Base-by-base conservation (phyloP, 2,888 invertebrate genomes). In the Heliconius hortense region DNA sequence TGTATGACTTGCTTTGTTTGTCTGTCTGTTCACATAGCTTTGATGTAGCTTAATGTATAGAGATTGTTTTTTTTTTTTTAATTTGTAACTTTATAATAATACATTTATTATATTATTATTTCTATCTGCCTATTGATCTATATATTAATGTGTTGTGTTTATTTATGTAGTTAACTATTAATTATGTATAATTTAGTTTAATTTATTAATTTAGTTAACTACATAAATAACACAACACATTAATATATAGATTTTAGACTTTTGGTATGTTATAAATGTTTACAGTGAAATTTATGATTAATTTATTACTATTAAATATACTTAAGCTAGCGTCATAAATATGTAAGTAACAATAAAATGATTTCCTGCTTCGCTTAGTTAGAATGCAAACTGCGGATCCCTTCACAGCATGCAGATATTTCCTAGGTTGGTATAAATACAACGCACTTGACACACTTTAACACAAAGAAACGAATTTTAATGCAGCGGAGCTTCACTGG, bases 361-460 rank as follows among this genome's bases (percentile, higher is more conserved):
- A 70, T 69, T 74, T 74, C 74, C 63, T 74, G 63, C 43, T 70
- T 74, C 18, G 59, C 63, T 70, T 72, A 64, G 11, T 63, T 71
- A 66, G 56, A 72, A 71, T 59, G 66, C 66, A 56, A 72, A 64
- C 64, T 31, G 63, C 64, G 35, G 24, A 60, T 70, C 70, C 35
- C 56, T 31, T 63, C 63, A 56, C 35, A 21, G 69, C 26, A 74
- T 35, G 63, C 63, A 56, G 18, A 48, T 73, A 72, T 60, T 56
- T 69, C 39, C 63, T 35, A 68, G 24, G n/a, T 59, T 24, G 56
- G 59, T 70, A 70, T 21, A n/a, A 59, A 43, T 75, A 76, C 60
- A 64, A 75, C 78, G 78, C 74, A 78, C 80, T 80, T 80, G 79
- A 80, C 80, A 80, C 67, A 80, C 77, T 76, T 79, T 75, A 63